These are phyloP conservation scores for Tympanoctomys barrerae DNA, from an alignment of 2,797 vertebrate species.

Conservation along the genomic window DNA sequence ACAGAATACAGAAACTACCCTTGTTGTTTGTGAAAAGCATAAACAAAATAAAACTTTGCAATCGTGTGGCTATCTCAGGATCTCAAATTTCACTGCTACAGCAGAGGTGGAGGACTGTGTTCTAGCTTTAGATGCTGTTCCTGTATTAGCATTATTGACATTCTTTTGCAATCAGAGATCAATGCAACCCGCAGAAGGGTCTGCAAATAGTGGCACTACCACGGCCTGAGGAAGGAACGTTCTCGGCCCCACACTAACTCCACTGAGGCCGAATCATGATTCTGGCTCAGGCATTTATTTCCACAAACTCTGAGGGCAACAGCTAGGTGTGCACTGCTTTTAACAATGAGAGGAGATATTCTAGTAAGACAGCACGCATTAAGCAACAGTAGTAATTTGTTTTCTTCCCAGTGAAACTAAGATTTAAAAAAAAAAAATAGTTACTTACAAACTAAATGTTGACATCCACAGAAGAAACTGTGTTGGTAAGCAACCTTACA, in stretches of 20 bases:
- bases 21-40: background rate
- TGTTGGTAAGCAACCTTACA: background rate
- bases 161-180: background rate
- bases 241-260: background rate
- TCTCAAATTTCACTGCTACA: background rate
- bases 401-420: background rate
- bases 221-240: background rate
- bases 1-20: background rate
- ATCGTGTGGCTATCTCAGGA: background rate
- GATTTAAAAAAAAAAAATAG: background rate
- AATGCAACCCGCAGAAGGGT: background rate
- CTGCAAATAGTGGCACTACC: background rate
- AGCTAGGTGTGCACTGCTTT: background rate
- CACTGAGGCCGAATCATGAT: background rate
- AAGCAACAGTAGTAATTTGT: background rate
- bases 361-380: background rate
- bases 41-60: background rate
- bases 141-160: background rate
- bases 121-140: background rate
- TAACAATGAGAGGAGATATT: background rate
- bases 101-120: background rate
- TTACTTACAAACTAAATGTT: slow-evolving; percentile 21
- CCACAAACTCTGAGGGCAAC: background rate
- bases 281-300: background rate
- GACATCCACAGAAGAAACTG: background rate